These are phyloP conservation scores for Steinernema feltiae DNA, from an alignment of 1,140 invertebrate species.

Conservation along the genomic window DNA sequence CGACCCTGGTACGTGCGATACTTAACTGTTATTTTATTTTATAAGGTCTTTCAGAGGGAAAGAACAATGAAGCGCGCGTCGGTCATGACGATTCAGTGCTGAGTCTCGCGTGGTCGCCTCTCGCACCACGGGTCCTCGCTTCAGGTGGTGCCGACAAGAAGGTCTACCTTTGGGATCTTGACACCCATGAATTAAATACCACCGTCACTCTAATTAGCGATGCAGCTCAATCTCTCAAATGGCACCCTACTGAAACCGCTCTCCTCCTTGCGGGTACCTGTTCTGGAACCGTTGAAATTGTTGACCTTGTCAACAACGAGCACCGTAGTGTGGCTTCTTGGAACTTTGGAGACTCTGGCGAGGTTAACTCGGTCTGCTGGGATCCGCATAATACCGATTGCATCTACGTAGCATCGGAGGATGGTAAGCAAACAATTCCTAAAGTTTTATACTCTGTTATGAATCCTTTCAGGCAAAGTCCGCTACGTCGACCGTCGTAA, in stretches of 20 bases:
- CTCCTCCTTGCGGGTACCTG: conserved; percentile 72
- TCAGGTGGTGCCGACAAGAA: conserved; percentile 69
- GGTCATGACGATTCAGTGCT: conserved; percentile 86
- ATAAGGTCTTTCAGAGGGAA: background rate
- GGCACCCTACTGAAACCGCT: conserved; percentile 77
- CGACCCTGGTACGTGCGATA: conserved; percentile 46
- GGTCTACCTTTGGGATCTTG: conserved; percentile 85
- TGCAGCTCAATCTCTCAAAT: conserved; percentile 75
- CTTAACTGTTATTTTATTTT: background rate
- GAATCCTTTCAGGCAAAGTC: conserved; percentile 1
- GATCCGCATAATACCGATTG: conserved; percentile 69
- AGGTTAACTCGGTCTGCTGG: conserved; percentile 84
- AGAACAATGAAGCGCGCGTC: conserved; percentile 70
- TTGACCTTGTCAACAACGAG: conserved; percentile 57
- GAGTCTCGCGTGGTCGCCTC: conserved; percentile 80
- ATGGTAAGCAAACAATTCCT: conserved; percentile 27
- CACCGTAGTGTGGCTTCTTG: conserved; percentile 58
- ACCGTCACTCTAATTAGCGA: conserved; percentile 71
- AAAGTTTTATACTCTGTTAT: background rate
- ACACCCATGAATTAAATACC: conserved; percentile 69
- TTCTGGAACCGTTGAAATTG: conserved; percentile 63
- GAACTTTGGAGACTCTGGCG: conserved; percentile 69
- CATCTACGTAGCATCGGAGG: conserved; percentile 65
- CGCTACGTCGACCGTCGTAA: conserved; percentile 72
- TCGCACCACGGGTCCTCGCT: conserved; percentile 61